Evolutionary conservation across 2,113 vertebrate genomes (phyloP), one percentile per base, ranked within the genome.

Genomic region (Hiodon alosoides): DNA sequence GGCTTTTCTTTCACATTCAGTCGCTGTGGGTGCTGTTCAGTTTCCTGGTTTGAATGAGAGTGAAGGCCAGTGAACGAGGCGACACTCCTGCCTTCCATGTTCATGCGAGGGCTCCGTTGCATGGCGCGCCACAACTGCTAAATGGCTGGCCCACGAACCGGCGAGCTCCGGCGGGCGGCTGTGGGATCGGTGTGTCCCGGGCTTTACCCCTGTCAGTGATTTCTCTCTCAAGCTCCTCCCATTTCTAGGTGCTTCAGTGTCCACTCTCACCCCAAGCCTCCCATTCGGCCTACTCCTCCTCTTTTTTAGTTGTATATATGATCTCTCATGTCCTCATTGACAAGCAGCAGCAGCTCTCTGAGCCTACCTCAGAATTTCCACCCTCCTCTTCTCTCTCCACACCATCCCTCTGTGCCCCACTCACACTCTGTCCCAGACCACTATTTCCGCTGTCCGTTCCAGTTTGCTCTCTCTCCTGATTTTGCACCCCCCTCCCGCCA

Each of bases 181-280:
- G 31, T 31, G 1, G 31, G 31, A 31, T 31, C 31, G 31, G 31
- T 31, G 31, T 31, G 31, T 31, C 31, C 31, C 31, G 31, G 31
- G 31, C 31, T 31, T 31, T 31, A 31, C 31, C 31, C 31, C 31
- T 31, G 31, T 31, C 31, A 31, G 31, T 31, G 31, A 67, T 76
- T 75, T 68, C 55, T 73, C 73, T 78, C 79, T 71, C 77, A 13
- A 62, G 59, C 80, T 67, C 74, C 78, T 89, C 83, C 81, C 85
- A 89, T 88, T 89, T 90, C 74, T 86, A 90, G 89, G 89, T 87
- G 82, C 86, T 84, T 87, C 86, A 81, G 78, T 85, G 77, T 86
- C 80, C 75, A 79, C 78, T 87, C 79, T 83, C 88, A 84, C 78
- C 59, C 71, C 58, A 60, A 62, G 71, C 71, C 58, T 62, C 59